These are phyloP conservation scores for Poeciliopsis paucimaculata DNA, from an alignment of 2,797 vertebrate genomes.

Conservation along the genomic window DNA sequence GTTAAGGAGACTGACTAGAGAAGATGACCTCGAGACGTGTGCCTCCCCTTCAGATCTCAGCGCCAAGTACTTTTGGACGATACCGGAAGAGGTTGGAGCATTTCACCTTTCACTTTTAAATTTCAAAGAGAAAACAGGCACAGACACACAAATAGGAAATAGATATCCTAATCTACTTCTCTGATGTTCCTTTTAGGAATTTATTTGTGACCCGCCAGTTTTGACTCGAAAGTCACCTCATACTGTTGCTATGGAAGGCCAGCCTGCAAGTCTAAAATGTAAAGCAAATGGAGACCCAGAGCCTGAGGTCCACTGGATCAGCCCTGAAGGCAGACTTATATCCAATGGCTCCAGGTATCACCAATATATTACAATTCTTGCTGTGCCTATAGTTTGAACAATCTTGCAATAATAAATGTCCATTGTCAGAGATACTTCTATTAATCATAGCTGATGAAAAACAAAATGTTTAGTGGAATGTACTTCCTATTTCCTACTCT, in stretches of 20 bases:
- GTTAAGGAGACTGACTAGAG: conserved; percentile 86
- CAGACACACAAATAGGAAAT: not conserved
- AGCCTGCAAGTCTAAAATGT: conserved; percentile 82
- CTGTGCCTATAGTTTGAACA: not conserved
- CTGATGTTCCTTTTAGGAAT: conserved; percentile 75
- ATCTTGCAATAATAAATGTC: not conserved
- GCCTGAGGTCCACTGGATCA: conserved; percentile 85
- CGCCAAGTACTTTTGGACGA: conserved; percentile 92
- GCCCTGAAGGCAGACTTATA: conserved; percentile 82
- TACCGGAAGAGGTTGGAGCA: conserved; percentile 79
- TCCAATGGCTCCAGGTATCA: conserved; percentile 76
- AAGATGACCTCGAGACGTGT: conserved; percentile 91
- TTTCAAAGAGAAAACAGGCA: not conserved
- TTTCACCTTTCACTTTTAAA: not conserved
- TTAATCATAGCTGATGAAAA: not conserved
- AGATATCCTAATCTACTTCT: not conserved
- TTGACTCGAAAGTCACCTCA: conserved; percentile 85
- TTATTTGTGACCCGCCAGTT: conserved; percentile 90
- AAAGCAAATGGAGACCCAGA: conserved; percentile 85
- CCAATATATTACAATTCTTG: not conserved
- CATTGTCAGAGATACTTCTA: not conserved
- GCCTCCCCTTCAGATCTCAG: conserved; percentile 86
- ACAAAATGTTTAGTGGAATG: not conserved
- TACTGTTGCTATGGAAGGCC: conserved; percentile 82
- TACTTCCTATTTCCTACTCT: not conserved